Conservation (phyloP, 30 jellyfish, hydroid and myxozoan genomes). For the Cassiopea andromeda region DNA sequence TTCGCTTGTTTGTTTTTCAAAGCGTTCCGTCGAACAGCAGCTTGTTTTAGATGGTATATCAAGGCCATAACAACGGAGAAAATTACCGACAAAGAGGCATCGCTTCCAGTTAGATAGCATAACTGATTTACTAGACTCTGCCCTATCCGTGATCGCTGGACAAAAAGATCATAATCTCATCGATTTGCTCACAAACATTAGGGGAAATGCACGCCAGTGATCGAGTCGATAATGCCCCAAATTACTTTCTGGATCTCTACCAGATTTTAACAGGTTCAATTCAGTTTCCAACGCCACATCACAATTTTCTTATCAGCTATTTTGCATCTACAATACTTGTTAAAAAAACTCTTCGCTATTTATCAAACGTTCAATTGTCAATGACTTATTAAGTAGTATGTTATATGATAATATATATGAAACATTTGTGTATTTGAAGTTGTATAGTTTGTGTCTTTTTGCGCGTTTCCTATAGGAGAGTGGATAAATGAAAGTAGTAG, state of each 20-base stretch:
- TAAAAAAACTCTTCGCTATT: not conserved
- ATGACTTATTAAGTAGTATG: not conserved
- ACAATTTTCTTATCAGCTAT: not conserved
- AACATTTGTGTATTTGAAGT: no score
- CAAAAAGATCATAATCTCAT: not conserved
- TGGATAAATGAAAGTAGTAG: no score
- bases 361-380: not conserved
- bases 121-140: not conserved
- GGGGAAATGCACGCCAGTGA: not conserved
- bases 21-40: slow-evolving; percentile 26
- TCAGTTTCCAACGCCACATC: not conserved
- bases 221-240: not conserved
- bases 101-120: slow-evolving; percentile 3
- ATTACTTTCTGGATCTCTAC: not conserved
- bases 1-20: slow-evolving; percentile 38
- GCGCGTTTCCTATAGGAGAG: no score
- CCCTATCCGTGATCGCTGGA: not conserved
- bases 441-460: no score
- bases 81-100: slow-evolving; percentile 31
- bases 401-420: no score
- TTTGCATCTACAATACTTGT: not conserved
- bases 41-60: slow-evolving; percentile 8
- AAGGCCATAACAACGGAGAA: not conserved
- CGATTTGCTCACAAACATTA: not conserved
- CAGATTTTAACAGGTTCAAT: not conserved